phyloP scores from a whole-genome alignment of 2,797 vertebrate genomes.

The Geotrypetes seraphini region DNA sequence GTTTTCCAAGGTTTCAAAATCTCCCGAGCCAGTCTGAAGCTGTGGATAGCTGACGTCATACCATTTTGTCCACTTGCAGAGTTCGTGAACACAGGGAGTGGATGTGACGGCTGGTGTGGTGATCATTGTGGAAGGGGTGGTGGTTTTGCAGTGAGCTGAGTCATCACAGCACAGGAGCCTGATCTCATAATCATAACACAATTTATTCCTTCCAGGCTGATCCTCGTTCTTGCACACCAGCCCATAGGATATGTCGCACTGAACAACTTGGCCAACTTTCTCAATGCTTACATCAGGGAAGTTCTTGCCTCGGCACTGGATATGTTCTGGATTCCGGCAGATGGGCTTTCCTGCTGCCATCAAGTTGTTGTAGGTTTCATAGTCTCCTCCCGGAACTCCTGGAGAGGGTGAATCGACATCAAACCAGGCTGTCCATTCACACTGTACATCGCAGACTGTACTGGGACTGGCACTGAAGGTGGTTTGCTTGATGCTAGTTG shows the following conservation, averaged over 20 bases:
- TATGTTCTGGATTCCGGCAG: background rate
- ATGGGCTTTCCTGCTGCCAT: background rate
- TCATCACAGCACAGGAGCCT: constrained; percentile 3
- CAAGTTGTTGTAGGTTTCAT: constrained; percentile 41
- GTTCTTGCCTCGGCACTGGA: constrained; percentile 20
- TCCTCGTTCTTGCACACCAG: constrained; percentile 18
- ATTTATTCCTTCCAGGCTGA: constrained; percentile 4
- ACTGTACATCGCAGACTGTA: background rate
- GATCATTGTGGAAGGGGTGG: background rate
- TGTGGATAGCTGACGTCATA: background rate
- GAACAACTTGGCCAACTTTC: constrained; percentile 8
- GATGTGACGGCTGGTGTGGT: background rate
- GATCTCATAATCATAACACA: constrained; percentile 21
- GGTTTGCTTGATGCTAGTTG: background rate
- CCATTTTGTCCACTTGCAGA: background rate
- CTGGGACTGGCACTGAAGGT: background rate
- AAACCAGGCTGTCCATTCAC: constrained; percentile 43
- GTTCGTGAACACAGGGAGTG: rapidly evolving
- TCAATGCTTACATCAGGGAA: background rate
- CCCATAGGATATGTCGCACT: background rate
- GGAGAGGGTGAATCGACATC: constrained; percentile 38
- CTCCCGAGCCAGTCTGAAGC: background rate
- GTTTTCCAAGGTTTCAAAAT: constrained; percentile 3
- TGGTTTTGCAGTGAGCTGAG: background rate
- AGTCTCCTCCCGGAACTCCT: constrained; percentile 34